These are phyloP conservation scores for Euglossa dilemma DNA, from an alignment of 1,140 invertebrate genomes.

Conservation along the genomic window DNA sequence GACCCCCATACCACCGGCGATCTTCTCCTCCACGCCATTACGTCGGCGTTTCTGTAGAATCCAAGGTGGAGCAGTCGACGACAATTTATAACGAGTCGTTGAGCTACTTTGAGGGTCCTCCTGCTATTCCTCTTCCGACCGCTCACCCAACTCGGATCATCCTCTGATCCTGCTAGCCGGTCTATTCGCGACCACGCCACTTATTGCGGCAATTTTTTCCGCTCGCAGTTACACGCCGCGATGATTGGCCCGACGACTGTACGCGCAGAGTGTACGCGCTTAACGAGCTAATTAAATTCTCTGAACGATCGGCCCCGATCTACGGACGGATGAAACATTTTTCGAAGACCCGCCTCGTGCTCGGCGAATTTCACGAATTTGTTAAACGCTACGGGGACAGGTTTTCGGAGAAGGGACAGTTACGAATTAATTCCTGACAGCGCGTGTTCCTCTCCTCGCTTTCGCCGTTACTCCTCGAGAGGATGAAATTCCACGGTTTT, in stretches of 20 bases:
- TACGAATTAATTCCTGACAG: neutral
- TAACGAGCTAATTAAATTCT: slow-evolving; percentile 46
- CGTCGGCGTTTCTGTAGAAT: slow-evolving; percentile 41
- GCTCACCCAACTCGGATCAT: slow-evolving; percentile 40
- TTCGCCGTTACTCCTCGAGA: too few species aligned
- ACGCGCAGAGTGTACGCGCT: neutral
- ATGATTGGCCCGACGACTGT: neutral
- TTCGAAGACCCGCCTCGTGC: neutral
- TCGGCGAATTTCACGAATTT: neutral
- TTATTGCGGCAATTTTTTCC: slow-evolving; percentile 15
- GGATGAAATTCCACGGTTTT: too few species aligned
- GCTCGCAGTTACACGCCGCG: too few species aligned
- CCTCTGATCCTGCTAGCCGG: slow-evolving; percentile 6
- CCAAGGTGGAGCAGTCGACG: slow-evolving; percentile 51
- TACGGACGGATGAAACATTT: neutral
- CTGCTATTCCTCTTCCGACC: slow-evolving; percentile 40
- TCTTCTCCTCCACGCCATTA: slow-evolving; percentile 42
- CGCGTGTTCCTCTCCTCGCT: too few species aligned
- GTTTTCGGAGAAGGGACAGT: neutral
- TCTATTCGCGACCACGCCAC: slow-evolving; percentile 13
- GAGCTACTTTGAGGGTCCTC: slow-evolving; percentile 62
- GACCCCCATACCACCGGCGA: neutral
- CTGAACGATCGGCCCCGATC: neutral
- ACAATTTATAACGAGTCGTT: slow-evolving; percentile 69
- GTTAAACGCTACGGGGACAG: too few species aligned